Conservation (phyloP, 2,113 vertebrate genomes). For the Cervus canadensis region DNA sequence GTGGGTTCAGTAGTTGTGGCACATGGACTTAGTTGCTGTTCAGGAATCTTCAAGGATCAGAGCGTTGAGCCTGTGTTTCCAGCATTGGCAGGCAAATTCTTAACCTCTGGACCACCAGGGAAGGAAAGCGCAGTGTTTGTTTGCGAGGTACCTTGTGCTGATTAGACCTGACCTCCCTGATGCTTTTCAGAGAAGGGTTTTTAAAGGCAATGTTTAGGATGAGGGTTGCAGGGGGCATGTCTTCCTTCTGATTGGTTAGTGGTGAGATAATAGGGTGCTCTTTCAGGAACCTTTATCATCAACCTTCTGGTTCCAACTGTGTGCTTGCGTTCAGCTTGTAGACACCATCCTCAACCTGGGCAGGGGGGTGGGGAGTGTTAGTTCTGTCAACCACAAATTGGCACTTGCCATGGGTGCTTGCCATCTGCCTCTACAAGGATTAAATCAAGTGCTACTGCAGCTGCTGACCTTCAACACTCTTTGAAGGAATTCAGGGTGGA, state of each 20-base stretch:
- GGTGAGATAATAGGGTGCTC: background rate
- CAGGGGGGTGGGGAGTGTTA: background rate
- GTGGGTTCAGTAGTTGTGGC: too few relatives aligned
- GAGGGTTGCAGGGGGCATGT: background rate
- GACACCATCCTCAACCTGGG: background rate
- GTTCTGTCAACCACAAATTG: background rate
- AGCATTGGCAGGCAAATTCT: too few relatives aligned
- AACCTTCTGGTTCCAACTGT: background rate
- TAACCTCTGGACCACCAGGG: too few relatives aligned
- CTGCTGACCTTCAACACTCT: background rate
- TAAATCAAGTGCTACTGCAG: background rate
- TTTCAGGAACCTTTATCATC: background rate
- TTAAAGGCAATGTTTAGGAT: background rate
- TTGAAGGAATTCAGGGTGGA: background rate
- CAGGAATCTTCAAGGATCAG: too few relatives aligned
- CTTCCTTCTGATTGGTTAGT: background rate
- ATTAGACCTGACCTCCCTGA: background rate
- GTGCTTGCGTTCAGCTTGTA: background rate
- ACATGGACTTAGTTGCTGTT: too few relatives aligned
- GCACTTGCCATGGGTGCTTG: background rate
- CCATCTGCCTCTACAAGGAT: background rate
- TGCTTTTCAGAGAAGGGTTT: background rate
- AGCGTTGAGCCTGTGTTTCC: too few relatives aligned
- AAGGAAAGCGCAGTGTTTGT: background rate
- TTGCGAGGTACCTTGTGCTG: background rate